Percentiles rank a stretch among this genome's conserved stretches.
phyloP scores from a whole-genome alignment of 1,140 invertebrate species.

The Ladona fulva region DNA sequence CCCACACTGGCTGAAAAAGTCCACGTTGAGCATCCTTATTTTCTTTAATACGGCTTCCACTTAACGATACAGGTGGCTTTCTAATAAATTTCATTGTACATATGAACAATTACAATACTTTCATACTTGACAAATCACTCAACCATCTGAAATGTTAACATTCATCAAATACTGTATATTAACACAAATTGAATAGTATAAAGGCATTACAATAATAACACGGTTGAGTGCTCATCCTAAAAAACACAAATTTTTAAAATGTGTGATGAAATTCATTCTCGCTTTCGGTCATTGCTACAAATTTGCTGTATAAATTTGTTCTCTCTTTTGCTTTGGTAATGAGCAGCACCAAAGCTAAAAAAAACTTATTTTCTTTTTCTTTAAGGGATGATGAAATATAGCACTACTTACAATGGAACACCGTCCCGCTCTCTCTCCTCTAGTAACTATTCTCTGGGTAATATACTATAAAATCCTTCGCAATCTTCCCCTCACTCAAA shows the following conservation, averaged over 20 bases:
- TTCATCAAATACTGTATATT: conserved; percentile 10
- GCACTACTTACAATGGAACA: not conserved
- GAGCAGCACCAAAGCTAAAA: conserved; percentile 3
- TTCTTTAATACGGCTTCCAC: not conserved
- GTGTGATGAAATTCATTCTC: not conserved
- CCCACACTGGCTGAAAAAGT: conserved; percentile 2
- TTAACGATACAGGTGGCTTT: conserved; percentile 9
- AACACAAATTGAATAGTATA: not conserved
- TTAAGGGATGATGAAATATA: not conserved
- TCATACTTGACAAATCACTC: not conserved
- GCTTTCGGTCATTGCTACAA: not conserved
- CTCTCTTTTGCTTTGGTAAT: conserved; percentile 9
- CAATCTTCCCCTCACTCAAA: not conserved
- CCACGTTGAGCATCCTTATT: not conserved
- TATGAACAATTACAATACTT: conserved; percentile 10
- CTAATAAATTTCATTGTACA: conserved; percentile 8
- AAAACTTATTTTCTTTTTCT: not conserved
- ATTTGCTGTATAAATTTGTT: not conserved
- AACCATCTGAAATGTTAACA: conserved; percentile 6
- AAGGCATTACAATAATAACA: conserved; percentile 10
- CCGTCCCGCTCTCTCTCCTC: not conserved
- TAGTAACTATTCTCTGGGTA: not conserved
- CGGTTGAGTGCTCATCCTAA: conserved; percentile 8
- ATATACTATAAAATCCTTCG: conserved; percentile 1
- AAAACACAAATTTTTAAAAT: not conserved